Evolutionary conservation across 2,797 vertebrate species (phyloP).

Genomic region (Catamblyrhynchus diadema): DNA sequence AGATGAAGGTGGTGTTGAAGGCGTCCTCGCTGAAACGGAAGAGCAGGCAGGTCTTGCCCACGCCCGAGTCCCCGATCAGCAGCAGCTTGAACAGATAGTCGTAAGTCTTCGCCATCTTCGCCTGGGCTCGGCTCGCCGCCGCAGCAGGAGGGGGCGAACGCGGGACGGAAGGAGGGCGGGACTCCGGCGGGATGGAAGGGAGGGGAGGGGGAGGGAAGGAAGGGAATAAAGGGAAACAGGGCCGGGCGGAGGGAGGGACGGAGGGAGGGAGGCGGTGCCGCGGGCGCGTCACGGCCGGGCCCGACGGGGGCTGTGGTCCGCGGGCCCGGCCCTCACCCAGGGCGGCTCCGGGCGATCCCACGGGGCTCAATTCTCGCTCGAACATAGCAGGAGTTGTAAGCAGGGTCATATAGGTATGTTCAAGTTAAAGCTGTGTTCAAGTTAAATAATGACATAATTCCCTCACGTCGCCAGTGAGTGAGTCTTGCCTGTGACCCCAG

Average conservation of each 20-base stretch:
- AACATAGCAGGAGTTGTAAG: rapidly evolving
- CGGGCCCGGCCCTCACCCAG: rapidly evolving
- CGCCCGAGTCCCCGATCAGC: slow-evolving; percentile 95
- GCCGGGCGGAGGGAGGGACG: too few species aligned
- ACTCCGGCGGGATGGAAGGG: not conserved
- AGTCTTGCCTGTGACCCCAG: not conserved
- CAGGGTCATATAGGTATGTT: rapidly evolving
- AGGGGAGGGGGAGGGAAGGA: not conserved
- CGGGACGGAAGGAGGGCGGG: not conserved
- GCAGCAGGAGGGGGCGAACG: not conserved
- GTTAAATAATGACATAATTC: rapidly evolving
- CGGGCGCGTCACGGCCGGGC: not conserved
- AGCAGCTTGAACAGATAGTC: slow-evolving; percentile 97
- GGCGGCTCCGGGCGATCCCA: rapidly evolving
- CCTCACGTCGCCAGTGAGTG: rapidly evolving
- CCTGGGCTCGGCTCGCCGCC: slow-evolving; percentile 51
- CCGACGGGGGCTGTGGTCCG: not conserved
- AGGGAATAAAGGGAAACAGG: not conserved
- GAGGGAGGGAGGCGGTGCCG: not conserved
- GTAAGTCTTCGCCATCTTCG: slow-evolving; percentile 96
- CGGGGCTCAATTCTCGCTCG: rapidly evolving
- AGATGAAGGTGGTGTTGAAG: slow-evolving; percentile 98
- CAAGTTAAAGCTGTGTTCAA: not conserved
- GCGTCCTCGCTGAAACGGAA: slow-evolving; percentile 97
- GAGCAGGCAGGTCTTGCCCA: slow-evolving; percentile 95